phyloP scores from a whole-genome alignment of 2,888 invertebrate species.

The Tetanocera ferruginea region DNA sequence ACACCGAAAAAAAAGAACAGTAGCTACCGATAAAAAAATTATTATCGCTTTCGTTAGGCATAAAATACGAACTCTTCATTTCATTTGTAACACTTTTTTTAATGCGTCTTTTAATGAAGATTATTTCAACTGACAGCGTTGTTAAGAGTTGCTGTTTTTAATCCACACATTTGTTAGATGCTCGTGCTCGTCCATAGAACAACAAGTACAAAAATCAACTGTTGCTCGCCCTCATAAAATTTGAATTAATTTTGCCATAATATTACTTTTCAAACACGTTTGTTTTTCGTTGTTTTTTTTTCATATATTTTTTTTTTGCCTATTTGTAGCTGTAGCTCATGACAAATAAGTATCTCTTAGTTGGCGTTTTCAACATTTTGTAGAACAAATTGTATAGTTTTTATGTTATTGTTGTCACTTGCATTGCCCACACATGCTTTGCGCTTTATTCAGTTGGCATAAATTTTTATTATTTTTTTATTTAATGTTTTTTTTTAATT shows the following conservation, averaged over 20 bases:
- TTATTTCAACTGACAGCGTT: background rate
- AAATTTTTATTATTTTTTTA: background rate
- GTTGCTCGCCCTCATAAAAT: constrained; percentile 34
- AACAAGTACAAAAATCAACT: background rate
- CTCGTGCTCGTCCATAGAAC: background rate
- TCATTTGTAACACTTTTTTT: constrained; percentile 41
- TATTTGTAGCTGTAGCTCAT: background rate
- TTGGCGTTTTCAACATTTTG: constrained; percentile 34
- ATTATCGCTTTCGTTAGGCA: constrained; percentile 9
- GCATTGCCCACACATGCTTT: constrained; percentile 37
- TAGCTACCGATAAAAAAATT: constrained; percentile 16
- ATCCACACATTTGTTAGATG: background rate
- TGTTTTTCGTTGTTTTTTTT: constrained; percentile 41
- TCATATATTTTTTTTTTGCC: constrained; percentile 2
- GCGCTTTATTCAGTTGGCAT: background rate
- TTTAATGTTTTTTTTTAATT: background rate
- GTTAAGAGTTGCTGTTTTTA: background rate
- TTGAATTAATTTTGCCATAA: constrained; percentile 31
- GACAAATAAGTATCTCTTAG: too few species aligned
- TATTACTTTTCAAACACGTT: background rate
- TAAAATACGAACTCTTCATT: constrained; percentile 33
- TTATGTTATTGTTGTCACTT: constrained; percentile 47
- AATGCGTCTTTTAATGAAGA: background rate
- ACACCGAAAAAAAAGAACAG: constrained; percentile 3
- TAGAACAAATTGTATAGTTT: constrained; percentile 22